phyloP scores from a whole-genome alignment of 2,888 invertebrate genomes.

The Amiota communis region DNA sequence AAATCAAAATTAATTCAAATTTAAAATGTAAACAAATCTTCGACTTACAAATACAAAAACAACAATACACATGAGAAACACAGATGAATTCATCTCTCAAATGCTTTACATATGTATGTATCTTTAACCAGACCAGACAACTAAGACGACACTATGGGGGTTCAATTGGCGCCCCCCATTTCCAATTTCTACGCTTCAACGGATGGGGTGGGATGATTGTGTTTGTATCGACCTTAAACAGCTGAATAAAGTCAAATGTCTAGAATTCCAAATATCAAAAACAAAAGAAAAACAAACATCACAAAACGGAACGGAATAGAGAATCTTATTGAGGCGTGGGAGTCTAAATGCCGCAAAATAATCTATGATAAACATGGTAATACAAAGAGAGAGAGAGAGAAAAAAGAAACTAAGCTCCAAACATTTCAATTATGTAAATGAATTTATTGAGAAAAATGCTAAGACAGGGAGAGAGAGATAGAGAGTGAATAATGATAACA shows the following conservation, averaged over 20 bases:
- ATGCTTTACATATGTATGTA: background rate
- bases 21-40: slow-evolving; percentile 51
- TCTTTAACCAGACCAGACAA: slow-evolving; percentile 10
- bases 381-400: too few relatives aligned
- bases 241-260: slow-evolving; percentile 46
- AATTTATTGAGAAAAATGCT: too few relatives aligned
- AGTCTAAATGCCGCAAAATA: background rate
- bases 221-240: slow-evolving; percentile 44
- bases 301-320: too few relatives aligned
- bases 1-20: slow-evolving; percentile 48
- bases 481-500: too few relatives aligned
- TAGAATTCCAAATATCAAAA: slow-evolving; percentile 39
- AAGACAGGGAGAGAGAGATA: slow-evolving; percentile 37
- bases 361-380: too few relatives aligned
- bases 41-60: slow-evolving; percentile 24
- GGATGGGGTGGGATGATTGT: background rate
- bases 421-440: too few relatives aligned
- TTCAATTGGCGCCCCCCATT: background rate
- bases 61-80: slow-evolving; percentile 18
- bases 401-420: too few relatives aligned
- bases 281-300: too few relatives aligned
- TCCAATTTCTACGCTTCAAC: too few relatives aligned
- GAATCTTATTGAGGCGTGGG: slow-evolving; percentile 8
- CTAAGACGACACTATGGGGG: background rate
- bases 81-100: slow-evolving; percentile 10